Percentiles rank a stretch among this genome's conserved stretches.
phyloP scores from a whole-genome alignment of 2,797 vertebrate genomes.

The Sciaenops ocellatus region DNA sequence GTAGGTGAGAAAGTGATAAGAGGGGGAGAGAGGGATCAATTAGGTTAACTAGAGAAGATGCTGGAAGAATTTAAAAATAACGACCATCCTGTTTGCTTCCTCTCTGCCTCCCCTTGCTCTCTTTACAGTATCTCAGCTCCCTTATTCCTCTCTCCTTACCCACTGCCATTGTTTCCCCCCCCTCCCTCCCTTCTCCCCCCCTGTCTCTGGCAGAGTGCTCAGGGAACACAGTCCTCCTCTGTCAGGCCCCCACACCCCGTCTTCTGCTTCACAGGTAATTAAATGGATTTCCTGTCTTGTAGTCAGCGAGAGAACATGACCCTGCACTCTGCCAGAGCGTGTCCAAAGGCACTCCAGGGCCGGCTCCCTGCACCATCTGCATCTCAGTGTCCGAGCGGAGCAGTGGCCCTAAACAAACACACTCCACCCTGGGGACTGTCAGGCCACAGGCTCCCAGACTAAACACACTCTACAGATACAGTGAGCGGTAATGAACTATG shows the following conservation, averaged over 20 bases:
- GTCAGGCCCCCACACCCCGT: slow-evolving; percentile 92
- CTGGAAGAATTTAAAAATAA: slow-evolving; percentile 39
- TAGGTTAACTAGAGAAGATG: slow-evolving; percentile 48
- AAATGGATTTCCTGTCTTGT: slow-evolving; percentile 99
- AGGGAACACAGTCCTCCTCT: slow-evolving; percentile 92
- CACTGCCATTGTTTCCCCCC: slow-evolving; percentile 36
- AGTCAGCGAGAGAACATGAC: slow-evolving; percentile 95
- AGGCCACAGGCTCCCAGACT: slow-evolving; percentile 68
- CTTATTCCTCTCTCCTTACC: slow-evolving; percentile 55
- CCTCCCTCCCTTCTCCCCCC: background rate
- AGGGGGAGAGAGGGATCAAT: slow-evolving; percentile 50
- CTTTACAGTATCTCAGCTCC: slow-evolving; percentile 53
- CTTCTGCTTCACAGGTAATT: slow-evolving; percentile 99
- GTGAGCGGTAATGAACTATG: slow-evolving; percentile 73
- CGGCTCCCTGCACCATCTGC: slow-evolving; percentile 86
- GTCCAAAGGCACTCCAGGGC: slow-evolving; percentile 92
- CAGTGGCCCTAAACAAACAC: slow-evolving; percentile 86
- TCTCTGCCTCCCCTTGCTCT: slow-evolving; percentile 34
- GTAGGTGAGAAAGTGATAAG: slow-evolving; percentile 19
- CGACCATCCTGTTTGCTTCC: slow-evolving; percentile 21
- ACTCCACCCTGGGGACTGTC: slow-evolving; percentile 76
- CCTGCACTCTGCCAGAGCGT: slow-evolving; percentile 91
- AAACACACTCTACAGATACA: slow-evolving; percentile 76
- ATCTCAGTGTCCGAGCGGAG: slow-evolving; percentile 84
- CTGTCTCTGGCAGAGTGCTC: slow-evolving; percentile 88